A percentile compares a stretch with the other conserved stretches of the same genome.
Evolutionary conservation across 2,888 invertebrate species (phyloP).

Genomic region (Odontomyia ornata): DNA sequence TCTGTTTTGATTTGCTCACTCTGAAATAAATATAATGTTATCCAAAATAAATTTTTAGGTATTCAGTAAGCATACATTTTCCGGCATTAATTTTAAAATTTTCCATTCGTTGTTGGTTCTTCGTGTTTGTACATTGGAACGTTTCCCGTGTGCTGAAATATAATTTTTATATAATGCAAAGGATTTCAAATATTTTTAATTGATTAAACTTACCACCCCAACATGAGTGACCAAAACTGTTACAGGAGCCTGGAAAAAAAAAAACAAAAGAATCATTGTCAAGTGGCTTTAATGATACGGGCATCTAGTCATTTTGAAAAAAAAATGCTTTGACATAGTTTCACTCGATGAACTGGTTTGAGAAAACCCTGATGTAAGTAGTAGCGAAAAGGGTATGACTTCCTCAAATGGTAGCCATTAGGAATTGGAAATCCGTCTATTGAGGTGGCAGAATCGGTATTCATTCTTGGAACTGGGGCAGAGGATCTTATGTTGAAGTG

Average conservation of each 20-base stretch:
- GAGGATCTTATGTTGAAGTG: no score
- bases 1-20: slow-evolving; percentile 10
- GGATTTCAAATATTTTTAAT: slow-evolving; percentile 11
- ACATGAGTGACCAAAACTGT: slow-evolving; percentile 43
- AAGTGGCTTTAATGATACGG: no score
- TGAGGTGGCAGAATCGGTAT: no score
- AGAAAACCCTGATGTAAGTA: no score
- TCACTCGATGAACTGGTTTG: no score
- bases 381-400: no score
- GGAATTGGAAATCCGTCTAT: no score
- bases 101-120: slow-evolving; percentile 27
- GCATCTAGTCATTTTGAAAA: no score
- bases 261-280: no score
- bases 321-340: background rate
- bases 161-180: background rate
- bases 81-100: slow-evolving; percentile 23
- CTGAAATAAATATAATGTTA: background rate
- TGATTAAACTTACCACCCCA: slow-evolving; percentile 42
- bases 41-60: background rate
- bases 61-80: slow-evolving; percentile 21
- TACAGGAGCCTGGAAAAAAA: slow-evolving; percentile 40
- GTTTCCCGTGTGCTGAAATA: slow-evolving; percentile 41
- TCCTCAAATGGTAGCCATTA: no score
- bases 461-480: no score
- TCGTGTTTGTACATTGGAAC: slow-evolving; percentile 14